Evolutionary conservation across 2,888 invertebrate genomes (phyloP).

Genomic region (Habroteleia sp.): DNA sequence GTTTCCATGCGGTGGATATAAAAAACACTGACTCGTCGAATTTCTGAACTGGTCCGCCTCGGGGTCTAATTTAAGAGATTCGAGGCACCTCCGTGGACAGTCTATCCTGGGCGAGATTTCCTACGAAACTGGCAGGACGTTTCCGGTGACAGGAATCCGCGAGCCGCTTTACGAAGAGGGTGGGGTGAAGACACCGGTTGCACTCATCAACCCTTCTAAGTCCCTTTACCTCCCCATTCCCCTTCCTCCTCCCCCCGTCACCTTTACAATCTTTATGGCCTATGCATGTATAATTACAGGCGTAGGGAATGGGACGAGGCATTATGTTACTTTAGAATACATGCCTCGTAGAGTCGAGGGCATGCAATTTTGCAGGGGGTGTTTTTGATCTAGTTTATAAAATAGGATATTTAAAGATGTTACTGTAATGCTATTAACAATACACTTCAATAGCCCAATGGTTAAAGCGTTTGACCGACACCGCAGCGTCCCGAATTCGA

Average conservation of each 20-base stretch:
- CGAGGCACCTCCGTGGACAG: constrained; percentile 53
- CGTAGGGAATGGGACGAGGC: constrained; percentile 28
- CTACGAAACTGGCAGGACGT: constrained; percentile 76
- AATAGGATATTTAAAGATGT: no score
- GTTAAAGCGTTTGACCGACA: no score
- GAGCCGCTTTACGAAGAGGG: constrained; percentile 72
- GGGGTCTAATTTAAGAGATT: constrained; percentile 8
- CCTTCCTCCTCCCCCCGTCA: constrained; percentile 54
- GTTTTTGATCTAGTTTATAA: no score
- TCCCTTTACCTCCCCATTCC: constrained; percentile 58
- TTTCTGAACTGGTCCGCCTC: neutral
- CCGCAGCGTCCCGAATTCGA: no score
- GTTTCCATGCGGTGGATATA: no score
- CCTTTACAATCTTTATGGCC: constrained; percentile 62
- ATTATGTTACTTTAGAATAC: constrained; percentile 10
- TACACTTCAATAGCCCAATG: no score
- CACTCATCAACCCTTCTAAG: constrained; percentile 79
- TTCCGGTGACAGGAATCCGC: constrained; percentile 76
- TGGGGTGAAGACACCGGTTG: constrained; percentile 80
- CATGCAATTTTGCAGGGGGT: no score
- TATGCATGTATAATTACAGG: constrained; percentile 70
- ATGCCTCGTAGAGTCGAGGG: no score
- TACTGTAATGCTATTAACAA: no score
- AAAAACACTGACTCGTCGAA: neutral
- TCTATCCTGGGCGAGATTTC: constrained; percentile 76